Conservation (phyloP, 1,140 invertebrate species). For the Drosophila navojoa region DNA sequence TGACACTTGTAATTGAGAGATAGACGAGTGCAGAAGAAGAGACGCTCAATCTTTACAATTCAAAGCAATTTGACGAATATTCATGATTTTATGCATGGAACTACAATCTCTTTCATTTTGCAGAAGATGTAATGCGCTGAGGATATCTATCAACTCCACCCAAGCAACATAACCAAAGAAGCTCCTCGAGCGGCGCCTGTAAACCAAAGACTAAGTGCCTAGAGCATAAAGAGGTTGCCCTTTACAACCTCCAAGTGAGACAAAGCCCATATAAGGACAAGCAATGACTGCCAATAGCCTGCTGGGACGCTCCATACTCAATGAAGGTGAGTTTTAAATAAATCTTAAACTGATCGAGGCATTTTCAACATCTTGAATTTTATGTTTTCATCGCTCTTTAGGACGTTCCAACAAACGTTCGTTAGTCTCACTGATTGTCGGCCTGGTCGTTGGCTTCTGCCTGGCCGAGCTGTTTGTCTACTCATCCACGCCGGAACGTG, state of each 20-base stretch:
- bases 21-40: conserved; percentile 14
- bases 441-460: conserved; percentile 77
- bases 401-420: conserved; percentile 80
- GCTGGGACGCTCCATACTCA: conserved; percentile 66
- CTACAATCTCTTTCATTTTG: conserved; percentile 10
- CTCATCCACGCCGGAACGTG: conserved; percentile 60
- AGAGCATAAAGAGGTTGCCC: conserved; percentile 4
- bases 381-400: neutral
- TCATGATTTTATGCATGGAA: too few relatives aligned
- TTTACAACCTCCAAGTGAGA: conserved; percentile 7
- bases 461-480: conserved; percentile 78
- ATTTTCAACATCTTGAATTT: neutral
- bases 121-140: conserved; percentile 67
- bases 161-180: conserved; percentile 65
- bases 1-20: conserved; percentile 41
- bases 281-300: conserved; percentile 78
- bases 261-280: conserved; percentile 19
- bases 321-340: conserved; percentile 57
- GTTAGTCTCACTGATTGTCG: conserved; percentile 73
- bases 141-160: conserved; percentile 7
- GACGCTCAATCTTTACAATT: conserved; percentile 4
- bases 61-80: neutral
- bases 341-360: neutral
- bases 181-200: conserved; percentile 14
- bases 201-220: neutral